A percentile compares a stretch with the other conserved stretches of the same genome.
Evolutionary conservation across 2,113 vertebrate genomes (phyloP).

Genomic region (Colaptes auratus): DNA sequence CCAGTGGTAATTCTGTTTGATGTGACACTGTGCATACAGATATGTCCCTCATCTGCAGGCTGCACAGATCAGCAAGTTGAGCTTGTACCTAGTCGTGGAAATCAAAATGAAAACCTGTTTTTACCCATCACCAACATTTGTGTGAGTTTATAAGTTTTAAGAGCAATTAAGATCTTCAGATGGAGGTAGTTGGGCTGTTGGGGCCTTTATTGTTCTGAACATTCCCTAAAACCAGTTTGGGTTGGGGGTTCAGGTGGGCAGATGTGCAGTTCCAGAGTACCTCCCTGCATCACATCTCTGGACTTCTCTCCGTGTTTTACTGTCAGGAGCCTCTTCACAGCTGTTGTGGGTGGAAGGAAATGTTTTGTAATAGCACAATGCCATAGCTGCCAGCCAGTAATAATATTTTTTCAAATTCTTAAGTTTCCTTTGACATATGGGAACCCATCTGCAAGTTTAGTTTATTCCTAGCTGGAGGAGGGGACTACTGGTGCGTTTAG

Average conservation of each 20-base stretch:
- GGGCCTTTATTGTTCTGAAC: rapidly evolving
- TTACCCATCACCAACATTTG: not conserved
- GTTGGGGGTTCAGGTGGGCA: not conserved
- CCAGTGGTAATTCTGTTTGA: not conserved
- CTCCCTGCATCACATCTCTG: not conserved
- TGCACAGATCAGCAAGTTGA: not conserved
- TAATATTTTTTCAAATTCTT: not conserved
- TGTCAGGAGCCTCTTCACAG: not conserved
- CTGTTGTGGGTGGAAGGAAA: not conserved
- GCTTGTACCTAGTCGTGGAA: not conserved
- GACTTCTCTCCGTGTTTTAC: not conserved
- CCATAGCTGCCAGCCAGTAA: not conserved
- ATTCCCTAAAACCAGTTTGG: rapidly evolving
- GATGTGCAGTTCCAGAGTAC: too few species aligned
- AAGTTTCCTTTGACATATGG: not conserved
- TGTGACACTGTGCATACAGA: rapidly evolving
- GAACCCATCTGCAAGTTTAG: not conserved
- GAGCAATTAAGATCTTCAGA: not conserved
- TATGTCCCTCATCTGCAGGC: not conserved
- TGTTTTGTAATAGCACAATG: not conserved
- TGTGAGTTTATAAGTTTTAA: not conserved
- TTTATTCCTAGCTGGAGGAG: too few species aligned
- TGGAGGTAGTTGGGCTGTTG: not conserved
- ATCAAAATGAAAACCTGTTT: not conserved
- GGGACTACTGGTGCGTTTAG: too few species aligned